Evolutionary conservation across 1,140 invertebrate genomes (phyloP), one percentile per base, ranked within the genome.

Genomic region (Pseudomyrmex pallidus): DNA sequence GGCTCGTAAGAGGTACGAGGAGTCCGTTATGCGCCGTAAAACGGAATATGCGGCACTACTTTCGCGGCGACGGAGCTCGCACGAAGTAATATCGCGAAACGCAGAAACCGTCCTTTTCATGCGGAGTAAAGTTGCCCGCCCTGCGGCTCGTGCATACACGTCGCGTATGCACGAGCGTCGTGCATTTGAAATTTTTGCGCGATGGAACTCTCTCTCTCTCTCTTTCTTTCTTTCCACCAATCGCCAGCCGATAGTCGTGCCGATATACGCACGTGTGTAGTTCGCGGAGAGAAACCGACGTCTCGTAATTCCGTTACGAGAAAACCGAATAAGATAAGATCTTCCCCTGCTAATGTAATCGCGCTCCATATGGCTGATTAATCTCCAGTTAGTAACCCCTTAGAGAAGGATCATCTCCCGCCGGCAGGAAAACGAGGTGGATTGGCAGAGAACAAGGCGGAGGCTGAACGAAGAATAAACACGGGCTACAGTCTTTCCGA

Each of bases 291-390:
- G 35, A 74, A 74, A 46, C 25, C 25, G 57, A 72, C 66, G 68
- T 68, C 57, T 85, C 2, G 70, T 89, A 91, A 92, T 85, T 90
- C 85, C 74, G 87, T 91, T 90, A 90, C 84, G 83, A 91, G 91
- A 83, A 91, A 90, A 92, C 84, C 90, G 88, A 88, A 92, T 93
- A 90, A 93, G 92, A 92, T 93, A 90, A 93, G 92, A 92, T 90
- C 90, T 5, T 7, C 5, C 5, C 5, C 89, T 76, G 88, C 89
- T 92, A 92, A 93, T 91, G 91, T 91, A 92, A 93, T 93, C 91
- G 89, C 88, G 87, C 89, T 90, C 85, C 89, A 90, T 91, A 92
- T 91, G 91, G 91, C 91, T 93, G 91, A 93, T 93, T 93, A 93
- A 91, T 90, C 88, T 89, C 80, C 86, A 87, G 86, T 88, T 88